Evolutionary conservation across 1,140 invertebrate genomes (phyloP), one percentile per base, ranked within the genome.

Genomic region (Sminthurides bifidus): DNA sequence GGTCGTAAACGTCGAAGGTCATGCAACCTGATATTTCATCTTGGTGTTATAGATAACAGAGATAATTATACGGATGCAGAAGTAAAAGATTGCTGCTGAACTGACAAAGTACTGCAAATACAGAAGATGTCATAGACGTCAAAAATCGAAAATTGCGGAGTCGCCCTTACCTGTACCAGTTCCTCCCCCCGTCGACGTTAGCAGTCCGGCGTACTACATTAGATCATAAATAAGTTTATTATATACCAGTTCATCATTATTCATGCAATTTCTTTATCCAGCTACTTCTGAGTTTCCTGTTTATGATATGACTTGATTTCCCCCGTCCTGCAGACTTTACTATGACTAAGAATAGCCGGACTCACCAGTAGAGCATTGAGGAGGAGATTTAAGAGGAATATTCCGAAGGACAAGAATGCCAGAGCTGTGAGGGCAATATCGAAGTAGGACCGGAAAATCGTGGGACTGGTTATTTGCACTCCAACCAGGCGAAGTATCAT

Each of bases 351-450:
- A 35, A 10, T n/a, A 35, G 33, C 10, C 14, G 19, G 21, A 8
- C 56, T 60, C 31, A 65, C 63, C 43, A 59, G 17, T 35, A 65
- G 43, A 24, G 59, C 61, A 56, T 64, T 64, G 2, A 66, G 38
- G 6, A 66, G 56, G 24, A 66, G 52, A 48, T 66, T 66, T 6
- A 66, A 35, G 3, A 66, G 49, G 52, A 64, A 66, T 37, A 60
- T 59, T 29, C 61, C 61, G 46, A 66, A 64, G 2, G 58, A 61
- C 0, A 66, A 35, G 44, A 66, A 66, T 27, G 64, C 64, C 15
- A 66, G 43, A 3, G 62, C 61, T 26, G 64, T 66, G 19, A 66
- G 62, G 1, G 64, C 64, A 51, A 66, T 59, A 38, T 66, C 64
- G 49, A 66, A 66, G 29, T 64, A 65, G 3, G 59, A 57, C 19